phyloP scores from a whole-genome alignment of 1,140 invertebrate species.

The Drosophila tani region DNA sequence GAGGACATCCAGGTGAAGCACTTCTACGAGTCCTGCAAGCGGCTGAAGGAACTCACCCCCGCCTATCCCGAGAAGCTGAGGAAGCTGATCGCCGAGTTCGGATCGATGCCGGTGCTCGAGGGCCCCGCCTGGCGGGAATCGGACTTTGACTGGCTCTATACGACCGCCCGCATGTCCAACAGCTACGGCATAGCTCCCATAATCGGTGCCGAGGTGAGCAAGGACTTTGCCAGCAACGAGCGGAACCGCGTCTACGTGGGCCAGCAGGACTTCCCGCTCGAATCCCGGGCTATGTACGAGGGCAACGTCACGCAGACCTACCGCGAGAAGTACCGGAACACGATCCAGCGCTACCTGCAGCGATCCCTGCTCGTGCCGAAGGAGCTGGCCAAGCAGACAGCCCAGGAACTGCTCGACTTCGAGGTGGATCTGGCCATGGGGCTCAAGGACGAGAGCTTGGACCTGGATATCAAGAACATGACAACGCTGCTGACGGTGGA shows the following conservation, averaged over 20 bases:
- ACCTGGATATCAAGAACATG: slow-evolving; percentile 25
- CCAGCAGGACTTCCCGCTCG: slow-evolving; percentile 45
- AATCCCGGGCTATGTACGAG: slow-evolving; percentile 63
- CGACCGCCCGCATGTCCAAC: slow-evolving; percentile 33
- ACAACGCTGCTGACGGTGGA: slow-evolving; percentile 39
- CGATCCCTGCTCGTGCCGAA: slow-evolving; percentile 38
- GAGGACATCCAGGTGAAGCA: slow-evolving; percentile 62
- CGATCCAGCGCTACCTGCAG: slow-evolving; percentile 36
- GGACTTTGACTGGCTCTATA: slow-evolving; percentile 54
- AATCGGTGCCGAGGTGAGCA: slow-evolving; percentile 45
- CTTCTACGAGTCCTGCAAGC: slow-evolving; percentile 55
- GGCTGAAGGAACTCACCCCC: slow-evolving; percentile 17
- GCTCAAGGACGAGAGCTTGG: slow-evolving; percentile 43
- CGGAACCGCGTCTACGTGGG: slow-evolving; percentile 60
- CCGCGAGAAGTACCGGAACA: slow-evolving; percentile 19
- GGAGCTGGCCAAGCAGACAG: slow-evolving; percentile 36
- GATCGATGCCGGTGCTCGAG: slow-evolving; percentile 54
- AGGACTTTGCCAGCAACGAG: slow-evolving; percentile 58
- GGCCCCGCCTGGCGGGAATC: slow-evolving; percentile 48
- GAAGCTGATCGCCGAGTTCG: slow-evolving; percentile 55
- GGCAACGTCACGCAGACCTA: slow-evolving; percentile 47
- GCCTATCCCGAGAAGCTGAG: slow-evolving; percentile 36
- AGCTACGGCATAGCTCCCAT: slow-evolving; percentile 52
- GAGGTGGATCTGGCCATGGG: slow-evolving; percentile 67
- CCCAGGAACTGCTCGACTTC: slow-evolving; percentile 64